Evolutionary conservation across 2,797 vertebrate genomes (phyloP).

Genomic region (Falco concolor): DNA sequence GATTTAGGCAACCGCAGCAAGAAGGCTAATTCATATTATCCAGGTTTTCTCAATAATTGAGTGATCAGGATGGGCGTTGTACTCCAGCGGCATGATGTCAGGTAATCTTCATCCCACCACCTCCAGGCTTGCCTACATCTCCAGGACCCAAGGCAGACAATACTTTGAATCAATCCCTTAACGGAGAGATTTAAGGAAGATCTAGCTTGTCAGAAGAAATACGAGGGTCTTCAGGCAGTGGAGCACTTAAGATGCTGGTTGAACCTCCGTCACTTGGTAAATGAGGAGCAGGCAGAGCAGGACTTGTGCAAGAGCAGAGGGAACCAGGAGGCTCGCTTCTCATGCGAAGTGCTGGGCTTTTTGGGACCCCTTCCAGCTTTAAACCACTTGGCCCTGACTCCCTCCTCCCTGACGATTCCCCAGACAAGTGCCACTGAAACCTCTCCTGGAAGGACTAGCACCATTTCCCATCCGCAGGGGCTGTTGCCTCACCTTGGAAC

Average conservation of each 20-base stretch:
- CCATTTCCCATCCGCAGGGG: rapidly evolving
- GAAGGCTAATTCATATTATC: not conserved
- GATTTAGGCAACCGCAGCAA: not conserved
- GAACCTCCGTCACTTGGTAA: not conserved
- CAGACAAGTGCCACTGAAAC: not conserved
- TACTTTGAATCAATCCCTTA: not conserved
- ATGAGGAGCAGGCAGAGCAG: not conserved
- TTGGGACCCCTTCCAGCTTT: not conserved
- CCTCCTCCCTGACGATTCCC: not conserved
- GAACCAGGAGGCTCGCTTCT: not conserved
- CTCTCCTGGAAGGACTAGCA: not conserved
- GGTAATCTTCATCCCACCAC: too few species aligned
- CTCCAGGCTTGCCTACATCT: too few species aligned
- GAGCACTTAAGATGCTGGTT: not conserved
- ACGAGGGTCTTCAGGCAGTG: not conserved
- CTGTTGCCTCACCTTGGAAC: not conserved
- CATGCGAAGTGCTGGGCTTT: not conserved
- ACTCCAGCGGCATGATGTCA: rapidly evolving
- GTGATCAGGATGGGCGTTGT: rapidly evolving
- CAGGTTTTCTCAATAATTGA: not conserved
- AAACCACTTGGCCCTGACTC: not conserved
- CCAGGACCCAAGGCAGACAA: not conserved
- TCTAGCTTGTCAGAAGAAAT: not conserved
- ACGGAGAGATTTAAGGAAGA: not conserved
- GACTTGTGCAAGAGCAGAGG: not conserved